A percentile compares a stretch with the other conserved stretches of the same genome.
Conservation (phyloP, 2,113 vertebrate species). For the Benitochromis conjunctus region DNA sequence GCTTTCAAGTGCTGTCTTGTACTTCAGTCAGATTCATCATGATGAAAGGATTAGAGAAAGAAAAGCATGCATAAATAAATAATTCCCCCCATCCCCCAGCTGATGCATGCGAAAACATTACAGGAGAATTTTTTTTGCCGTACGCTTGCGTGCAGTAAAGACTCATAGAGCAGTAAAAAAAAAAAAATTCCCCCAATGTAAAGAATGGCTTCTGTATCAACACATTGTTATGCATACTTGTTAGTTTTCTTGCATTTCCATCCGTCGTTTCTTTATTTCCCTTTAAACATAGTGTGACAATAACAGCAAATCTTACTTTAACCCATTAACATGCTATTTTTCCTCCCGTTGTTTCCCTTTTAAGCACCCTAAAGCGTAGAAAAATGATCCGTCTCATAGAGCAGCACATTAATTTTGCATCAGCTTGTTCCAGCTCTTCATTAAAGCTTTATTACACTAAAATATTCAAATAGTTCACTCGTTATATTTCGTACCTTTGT, state of each 20-base stretch:
- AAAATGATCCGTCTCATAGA: neutral
- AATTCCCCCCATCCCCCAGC: neutral
- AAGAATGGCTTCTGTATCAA: neutral
- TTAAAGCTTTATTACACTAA: neutral
- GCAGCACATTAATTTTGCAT: neutral
- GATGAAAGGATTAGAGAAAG: neutral
- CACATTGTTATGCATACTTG: neutral
- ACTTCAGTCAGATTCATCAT: neutral
- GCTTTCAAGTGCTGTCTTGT: neutral
- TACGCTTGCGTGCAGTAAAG: neutral
- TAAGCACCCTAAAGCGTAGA: neutral
- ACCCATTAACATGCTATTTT: neutral
- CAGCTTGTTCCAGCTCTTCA: neutral
- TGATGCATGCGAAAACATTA: neutral
- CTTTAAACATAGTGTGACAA: neutral
- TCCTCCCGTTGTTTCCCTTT: neutral
- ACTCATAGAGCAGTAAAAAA: neutral
- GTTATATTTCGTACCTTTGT: neutral
- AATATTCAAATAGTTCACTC: neutral
- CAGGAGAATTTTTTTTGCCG: neutral
- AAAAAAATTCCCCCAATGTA: neutral
- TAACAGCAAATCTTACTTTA: neutral
- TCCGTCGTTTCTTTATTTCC: neutral
- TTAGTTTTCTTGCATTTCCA: neutral
- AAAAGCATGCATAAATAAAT: slow-evolving; percentile 7